Percentiles rank a stretch among this genome's conserved stretches.
Evolutionary conservation across 2,888 invertebrate genomes (phyloP).

Genomic region (Polylopha cassiicola): DNA sequence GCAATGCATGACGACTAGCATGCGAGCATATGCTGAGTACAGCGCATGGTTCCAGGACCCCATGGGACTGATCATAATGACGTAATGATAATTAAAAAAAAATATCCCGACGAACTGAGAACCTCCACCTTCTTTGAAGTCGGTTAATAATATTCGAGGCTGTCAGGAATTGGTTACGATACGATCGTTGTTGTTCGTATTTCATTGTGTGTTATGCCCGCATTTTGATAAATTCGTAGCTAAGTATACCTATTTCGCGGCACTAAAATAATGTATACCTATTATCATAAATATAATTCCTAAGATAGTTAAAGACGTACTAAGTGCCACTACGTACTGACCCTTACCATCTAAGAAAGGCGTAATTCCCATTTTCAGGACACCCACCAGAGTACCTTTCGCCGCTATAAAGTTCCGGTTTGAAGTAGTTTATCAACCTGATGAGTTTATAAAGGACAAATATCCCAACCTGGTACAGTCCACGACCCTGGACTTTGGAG

Average conservation of each 20-base stretch:
- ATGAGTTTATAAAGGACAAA: slow-evolving; percentile 68
- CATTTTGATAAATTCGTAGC: too few species aligned
- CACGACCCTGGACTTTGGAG: slow-evolving; percentile 77
- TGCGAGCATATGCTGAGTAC: slow-evolving; percentile 80
- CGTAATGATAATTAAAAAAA: too few species aligned
- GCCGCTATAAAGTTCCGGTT: slow-evolving; percentile 80
- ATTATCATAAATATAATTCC: not conserved
- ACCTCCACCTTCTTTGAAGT: too few species aligned
- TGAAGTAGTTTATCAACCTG: slow-evolving; percentile 72
- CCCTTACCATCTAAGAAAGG: too few species aligned
- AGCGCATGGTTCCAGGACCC: slow-evolving; percentile 30
- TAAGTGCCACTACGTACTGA: too few species aligned
- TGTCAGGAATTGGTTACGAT: too few species aligned
- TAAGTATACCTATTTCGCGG: too few species aligned
- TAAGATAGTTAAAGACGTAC: not conserved
- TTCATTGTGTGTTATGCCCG: too few species aligned
- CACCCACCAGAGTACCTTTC: slow-evolving; percentile 78
- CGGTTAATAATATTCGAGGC: too few species aligned
- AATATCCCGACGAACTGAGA: too few species aligned
- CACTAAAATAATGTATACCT: too few species aligned
- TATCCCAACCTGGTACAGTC: slow-evolving; percentile 79
- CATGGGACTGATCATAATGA: not conserved
- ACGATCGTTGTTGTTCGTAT: too few species aligned
- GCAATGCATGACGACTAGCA: slow-evolving; percentile 80
- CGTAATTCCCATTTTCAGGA: slow-evolving; percentile 65